Percentiles rank a stretch among this genome's conserved stretches.
These are phyloP conservation scores for Crossoptilon crossoptilon DNA, from an alignment of 2,797 vertebrate species.

Conservation along the genomic window DNA sequence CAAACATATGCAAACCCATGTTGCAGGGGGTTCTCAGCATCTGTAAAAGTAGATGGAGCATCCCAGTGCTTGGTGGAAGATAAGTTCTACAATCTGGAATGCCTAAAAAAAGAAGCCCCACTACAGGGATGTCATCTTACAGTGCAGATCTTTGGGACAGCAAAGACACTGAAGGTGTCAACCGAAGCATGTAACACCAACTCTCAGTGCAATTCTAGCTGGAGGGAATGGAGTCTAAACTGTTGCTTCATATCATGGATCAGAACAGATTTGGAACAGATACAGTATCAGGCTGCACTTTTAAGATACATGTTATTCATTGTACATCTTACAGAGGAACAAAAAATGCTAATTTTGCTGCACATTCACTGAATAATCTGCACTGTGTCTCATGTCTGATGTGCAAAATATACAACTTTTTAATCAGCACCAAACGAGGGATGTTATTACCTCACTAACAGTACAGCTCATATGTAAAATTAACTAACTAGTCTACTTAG, in stretches of 20 bases:
- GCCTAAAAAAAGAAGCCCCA: not conserved
- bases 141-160: not conserved
- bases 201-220: not conserved
- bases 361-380: not conserved
- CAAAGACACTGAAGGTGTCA: not conserved
- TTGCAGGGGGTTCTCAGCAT: not conserved
- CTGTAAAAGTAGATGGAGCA: not conserved
- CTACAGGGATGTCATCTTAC: not conserved
- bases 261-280: not conserved
- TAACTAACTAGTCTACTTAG: not conserved
- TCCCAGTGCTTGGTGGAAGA: not conserved
- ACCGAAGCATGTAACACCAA: not conserved
- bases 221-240: not conserved
- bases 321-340: not conserved
- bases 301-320: not conserved
- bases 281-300: not conserved
- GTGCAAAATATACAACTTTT: not conserved
- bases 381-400: not conserved
- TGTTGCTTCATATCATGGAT: not conserved
- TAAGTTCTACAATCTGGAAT: not conserved
- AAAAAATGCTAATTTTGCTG: not conserved
- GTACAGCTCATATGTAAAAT: not conserved
- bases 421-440: not conserved
- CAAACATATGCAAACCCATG: not conserved
- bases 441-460: not conserved